Percentiles rank a stretch among this genome's conserved stretches.
Evolutionary conservation across 2,113 vertebrate species (phyloP).

Genomic region (Phaethon lepturus): DNA sequence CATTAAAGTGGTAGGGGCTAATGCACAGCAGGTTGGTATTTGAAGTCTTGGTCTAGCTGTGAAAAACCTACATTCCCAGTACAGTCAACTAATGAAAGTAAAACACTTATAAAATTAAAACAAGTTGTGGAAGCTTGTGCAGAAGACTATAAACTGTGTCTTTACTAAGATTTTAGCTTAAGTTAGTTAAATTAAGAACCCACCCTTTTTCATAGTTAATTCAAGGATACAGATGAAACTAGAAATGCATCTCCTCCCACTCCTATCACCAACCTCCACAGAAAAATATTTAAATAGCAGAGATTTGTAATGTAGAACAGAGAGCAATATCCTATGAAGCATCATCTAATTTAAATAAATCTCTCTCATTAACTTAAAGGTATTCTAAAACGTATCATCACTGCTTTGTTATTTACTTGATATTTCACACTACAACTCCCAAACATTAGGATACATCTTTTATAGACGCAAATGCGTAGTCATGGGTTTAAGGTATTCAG

Average conservation of each 20-base stretch:
- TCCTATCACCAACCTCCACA: conserved; percentile 7
- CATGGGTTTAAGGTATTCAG: not conserved
- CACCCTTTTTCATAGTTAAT: conserved; percentile 35
- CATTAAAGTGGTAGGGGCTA: not conserved
- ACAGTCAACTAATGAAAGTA: not conserved
- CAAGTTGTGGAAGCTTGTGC: not conserved
- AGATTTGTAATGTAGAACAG: conserved; percentile 48
- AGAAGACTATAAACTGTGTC: not conserved
- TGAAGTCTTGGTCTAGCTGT: not conserved
- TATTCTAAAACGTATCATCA: not conserved
- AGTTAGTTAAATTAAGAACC: conserved; percentile 31
- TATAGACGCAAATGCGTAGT: not conserved
- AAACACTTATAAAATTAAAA: not conserved
- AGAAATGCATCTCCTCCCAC: conserved; percentile 49
- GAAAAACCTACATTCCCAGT: not conserved
- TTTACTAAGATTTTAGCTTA: not conserved
- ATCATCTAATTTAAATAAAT: conserved; percentile 25
- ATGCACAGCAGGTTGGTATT: not conserved
- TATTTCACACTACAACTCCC: not conserved
- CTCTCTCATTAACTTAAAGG: not conserved
- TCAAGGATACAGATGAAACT: conserved; percentile 54
- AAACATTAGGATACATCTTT: not conserved
- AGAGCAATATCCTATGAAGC: conserved; percentile 12
- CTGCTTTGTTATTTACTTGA: not conserved
- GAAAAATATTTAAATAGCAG: conserved; percentile 45